Evolutionary conservation across 2,113 vertebrate genomes (phyloP), one percentile per base, ranked within the genome.

Genomic region (Daphoenositta chrysoptera): DNA sequence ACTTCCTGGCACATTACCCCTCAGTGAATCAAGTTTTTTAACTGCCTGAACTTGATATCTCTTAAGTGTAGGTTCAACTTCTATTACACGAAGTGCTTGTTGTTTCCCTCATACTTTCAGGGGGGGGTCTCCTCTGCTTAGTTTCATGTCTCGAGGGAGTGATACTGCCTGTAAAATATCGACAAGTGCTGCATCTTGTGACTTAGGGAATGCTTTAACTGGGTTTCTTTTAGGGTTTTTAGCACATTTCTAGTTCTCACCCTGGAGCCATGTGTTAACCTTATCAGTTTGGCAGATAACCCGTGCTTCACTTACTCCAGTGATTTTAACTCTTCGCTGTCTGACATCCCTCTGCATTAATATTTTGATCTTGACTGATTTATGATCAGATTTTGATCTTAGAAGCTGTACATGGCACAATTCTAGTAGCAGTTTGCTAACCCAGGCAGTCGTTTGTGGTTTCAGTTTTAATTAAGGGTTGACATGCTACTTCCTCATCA

Each of bases 391-490:
- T n/a, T n/a, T 57, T 48, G 7, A 21, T 57, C 20, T 42, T 21
- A 13, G 16, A 48, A 57, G 11, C 3, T 30, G 31, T 57, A 56
- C 10, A 30, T 0, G 0, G 7, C 24, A 40, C 15, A 0, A 0
- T n/a, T 75, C 57, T 16, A 57, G 13, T 17, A n/a, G 35, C 30
- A 65, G 6, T 57, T 65, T n/a, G 42, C 15, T 48, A 19, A 56
- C 30, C 15, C 15, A 48, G 50, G 8, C 30, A 65, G 19, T 20
- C 15, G 57, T 57, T 35, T 66, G 8, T 30, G 21, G 10, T 42
- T 85, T 57, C 30, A 48, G 15, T 24, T 65, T 57, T 40, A 65
- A 45, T 54, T 63, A 15, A 45, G 11, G 1, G 12, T n/a, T 65
- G 24, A 56, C 12, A 20, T 24, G 8, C n/a, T 47, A 15, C 8